These are phyloP conservation scores for Rhyacophila evoluta DNA, from an alignment of 2,888 invertebrate species.

Conservation along the genomic window DNA sequence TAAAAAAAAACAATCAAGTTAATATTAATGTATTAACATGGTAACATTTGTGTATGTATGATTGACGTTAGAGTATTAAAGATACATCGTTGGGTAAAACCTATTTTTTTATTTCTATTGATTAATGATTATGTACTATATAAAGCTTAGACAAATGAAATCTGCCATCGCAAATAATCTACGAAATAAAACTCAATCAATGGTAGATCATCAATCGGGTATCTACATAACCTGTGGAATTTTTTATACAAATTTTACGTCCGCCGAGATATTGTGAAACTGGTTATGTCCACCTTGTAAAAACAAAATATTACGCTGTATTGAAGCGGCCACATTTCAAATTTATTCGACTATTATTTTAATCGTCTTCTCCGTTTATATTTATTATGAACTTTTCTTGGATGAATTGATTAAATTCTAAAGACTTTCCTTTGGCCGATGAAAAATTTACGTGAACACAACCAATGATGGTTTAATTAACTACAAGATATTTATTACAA, in stretches of 20 bases:
- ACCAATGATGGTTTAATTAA: no score
- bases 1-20: no score
- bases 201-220: neutral
- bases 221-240: neutral
- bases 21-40: no score
- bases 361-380: neutral
- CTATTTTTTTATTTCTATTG: neutral
- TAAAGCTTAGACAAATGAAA: neutral
- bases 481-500: no score
- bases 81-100: neutral
- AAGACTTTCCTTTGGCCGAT: neutral
- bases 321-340: neutral
- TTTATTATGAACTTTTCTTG: neutral
- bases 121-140: neutral
- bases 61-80: no score
- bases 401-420: slow-evolving; percentile 1
- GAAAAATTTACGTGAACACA: neutral
- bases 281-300: neutral
- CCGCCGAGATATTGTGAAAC: neutral
- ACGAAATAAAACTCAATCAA: no score
- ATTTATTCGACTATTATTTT: neutral
- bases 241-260: slow-evolving; percentile 3
- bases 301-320: neutral
- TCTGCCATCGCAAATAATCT: no score
- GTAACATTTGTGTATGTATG: no score